These are phyloP conservation scores for Vespertilio murinus DNA, from an alignment of 2,797 vertebrate genomes.

Conservation along the genomic window DNA sequence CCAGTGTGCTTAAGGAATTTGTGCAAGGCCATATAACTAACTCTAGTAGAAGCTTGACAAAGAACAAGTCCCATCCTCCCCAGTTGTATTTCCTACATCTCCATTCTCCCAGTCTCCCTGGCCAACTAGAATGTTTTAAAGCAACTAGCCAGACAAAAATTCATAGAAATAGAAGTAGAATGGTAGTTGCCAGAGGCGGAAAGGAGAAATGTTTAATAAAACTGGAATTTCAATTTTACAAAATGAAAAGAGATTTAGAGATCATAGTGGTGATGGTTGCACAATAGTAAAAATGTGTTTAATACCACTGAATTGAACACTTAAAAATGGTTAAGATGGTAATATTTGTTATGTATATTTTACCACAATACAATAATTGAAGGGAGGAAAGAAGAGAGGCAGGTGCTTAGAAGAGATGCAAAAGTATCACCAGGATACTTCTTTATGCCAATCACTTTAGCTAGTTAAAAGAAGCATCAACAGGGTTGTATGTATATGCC, in stretches of 20 bases:
- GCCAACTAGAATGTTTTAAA: not conserved
- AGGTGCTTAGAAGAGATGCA: not conserved
- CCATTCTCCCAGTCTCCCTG: not conserved
- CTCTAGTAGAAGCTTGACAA: not conserved
- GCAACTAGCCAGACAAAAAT: not conserved
- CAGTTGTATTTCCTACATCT: not conserved
- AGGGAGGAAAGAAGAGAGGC: not conserved
- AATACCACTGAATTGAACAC: not conserved
- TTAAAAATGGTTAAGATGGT: not conserved
- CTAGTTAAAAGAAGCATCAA: not conserved
- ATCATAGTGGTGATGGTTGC: not conserved
- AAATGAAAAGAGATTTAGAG: not conserved
- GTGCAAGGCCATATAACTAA: not conserved
- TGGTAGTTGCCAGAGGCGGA: not conserved
- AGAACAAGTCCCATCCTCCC: not conserved
- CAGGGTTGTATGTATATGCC: not conserved
- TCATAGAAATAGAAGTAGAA: not conserved
- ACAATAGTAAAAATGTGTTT: not conserved
- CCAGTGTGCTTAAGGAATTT: not conserved
- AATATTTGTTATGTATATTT: not conserved
- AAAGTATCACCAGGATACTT: not conserved
- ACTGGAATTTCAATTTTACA: not conserved
- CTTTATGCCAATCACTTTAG: not conserved
- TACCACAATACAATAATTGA: not conserved
- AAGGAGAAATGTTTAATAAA: not conserved